Conservation (phyloP, 37 sponge, comb jelly and placozoan genomes). For the Mnemiopsis leidyi region DNA sequence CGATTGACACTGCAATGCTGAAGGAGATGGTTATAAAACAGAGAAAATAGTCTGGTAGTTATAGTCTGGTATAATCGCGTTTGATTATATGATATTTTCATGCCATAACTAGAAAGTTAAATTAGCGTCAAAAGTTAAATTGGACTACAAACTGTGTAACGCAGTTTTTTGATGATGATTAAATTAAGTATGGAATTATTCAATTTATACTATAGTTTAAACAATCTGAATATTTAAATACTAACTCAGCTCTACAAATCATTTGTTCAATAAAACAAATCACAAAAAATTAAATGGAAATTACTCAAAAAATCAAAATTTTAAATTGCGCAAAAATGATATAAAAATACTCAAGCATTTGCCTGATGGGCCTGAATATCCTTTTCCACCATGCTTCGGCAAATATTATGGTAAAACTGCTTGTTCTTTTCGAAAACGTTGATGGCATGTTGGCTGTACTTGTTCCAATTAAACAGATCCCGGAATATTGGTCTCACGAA, state of each 20-base stretch:
- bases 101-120: no score
- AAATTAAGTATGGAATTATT: no score
- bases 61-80: no score
- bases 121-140: no score
- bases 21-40: no score
- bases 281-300: not conserved
- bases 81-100: no score
- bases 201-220: no score
- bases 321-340: not conserved
- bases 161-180: no score
- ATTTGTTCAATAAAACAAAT: not conserved
- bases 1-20: no score
- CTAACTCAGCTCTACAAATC: no score
- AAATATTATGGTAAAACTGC: not conserved
- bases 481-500: slow-evolving; percentile 71
- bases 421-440: slow-evolving; percentile 12
- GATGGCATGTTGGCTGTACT: not conserved
- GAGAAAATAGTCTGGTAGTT: no score
- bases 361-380: not conserved
- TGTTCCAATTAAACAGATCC: not conserved
- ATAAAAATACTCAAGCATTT: not conserved
- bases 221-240: not conserved
- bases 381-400: slow-evolving; percentile 9
- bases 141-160: no score
- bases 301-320: not conserved